Conservation (phyloP, 2,888 invertebrate species). For the Theristus sp. region DNA sequence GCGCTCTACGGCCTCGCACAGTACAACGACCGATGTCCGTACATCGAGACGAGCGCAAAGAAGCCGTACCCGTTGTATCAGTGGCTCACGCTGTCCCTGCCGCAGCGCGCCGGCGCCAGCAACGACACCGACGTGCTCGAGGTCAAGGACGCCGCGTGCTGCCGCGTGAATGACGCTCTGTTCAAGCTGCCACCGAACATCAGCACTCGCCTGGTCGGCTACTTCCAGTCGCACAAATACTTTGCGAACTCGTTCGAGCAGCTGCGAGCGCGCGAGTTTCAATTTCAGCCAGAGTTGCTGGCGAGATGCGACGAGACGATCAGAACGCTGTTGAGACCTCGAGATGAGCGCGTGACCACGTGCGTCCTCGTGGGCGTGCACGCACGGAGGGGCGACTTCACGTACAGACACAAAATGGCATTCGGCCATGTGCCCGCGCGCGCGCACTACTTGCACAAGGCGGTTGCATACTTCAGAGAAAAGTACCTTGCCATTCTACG, state of each 20-base stretch:
- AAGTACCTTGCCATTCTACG: too few species aligned
- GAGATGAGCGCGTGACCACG: background rate
- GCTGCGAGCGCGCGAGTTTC: background rate
- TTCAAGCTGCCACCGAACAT: background rate
- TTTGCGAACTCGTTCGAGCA: background rate
- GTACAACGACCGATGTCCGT: background rate
- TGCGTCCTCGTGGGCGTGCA: constrained; percentile 17
- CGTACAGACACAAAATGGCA: constrained; percentile 10
- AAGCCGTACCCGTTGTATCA: background rate
- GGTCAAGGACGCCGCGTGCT: background rate
- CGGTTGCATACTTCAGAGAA: constrained; percentile 21
- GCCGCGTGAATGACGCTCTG: background rate
- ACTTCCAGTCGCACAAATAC: constrained; percentile 7
- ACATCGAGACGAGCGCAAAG: background rate
- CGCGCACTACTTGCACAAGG: constrained; percentile 17
- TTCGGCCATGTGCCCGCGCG: constrained; percentile 21
- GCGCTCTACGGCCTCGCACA: background rate
- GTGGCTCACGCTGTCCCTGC: background rate
- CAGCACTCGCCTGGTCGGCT: background rate
- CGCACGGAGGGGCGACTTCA: constrained; percentile 23
- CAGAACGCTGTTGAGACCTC: background rate
- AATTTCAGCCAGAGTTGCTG: background rate
- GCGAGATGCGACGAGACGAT: background rate
- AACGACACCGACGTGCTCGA: background rate
- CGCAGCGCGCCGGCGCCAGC: background rate